Evolutionary conservation across 2,113 vertebrate species (phyloP), one percentile per base, ranked within the genome.

Genomic region (Hemibagrus wyckioides): DNA sequence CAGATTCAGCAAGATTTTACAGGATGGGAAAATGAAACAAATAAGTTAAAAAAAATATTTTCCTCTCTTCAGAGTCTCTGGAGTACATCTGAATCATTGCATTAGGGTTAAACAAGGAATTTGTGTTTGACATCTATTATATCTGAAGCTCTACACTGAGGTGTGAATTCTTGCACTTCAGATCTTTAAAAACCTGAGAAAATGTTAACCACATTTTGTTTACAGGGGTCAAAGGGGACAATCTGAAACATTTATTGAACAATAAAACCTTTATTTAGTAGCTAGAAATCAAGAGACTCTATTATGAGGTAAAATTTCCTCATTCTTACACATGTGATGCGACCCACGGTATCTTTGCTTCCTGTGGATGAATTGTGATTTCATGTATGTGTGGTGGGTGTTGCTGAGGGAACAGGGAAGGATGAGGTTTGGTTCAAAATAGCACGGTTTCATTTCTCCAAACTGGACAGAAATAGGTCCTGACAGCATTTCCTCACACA

Each of bases 1-100:
- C 56, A 85, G 90, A 91, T 90, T 92, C 89, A 81, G 65, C 17
- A 85, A 85, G 89, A 80, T 79, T 75, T 80, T 57, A 91, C 89
- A 86, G 61, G 13, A 88, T 87, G 9, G 86, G 44, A 59, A 77
- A 76, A 73, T 28, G 25, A 14, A 77, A 77, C 2, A 19, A 10
- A 30, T 54, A 33, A 30, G 8, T 57, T 9, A 57, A 33, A 80
- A 59, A n/a, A 54, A 30, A 21, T 54, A 33, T n/a, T 54, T 52
- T 79, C n/a, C 11, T 79, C 48, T 17, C 50, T 54, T 54, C 73
- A 76, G 73, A 50, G 21, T 79, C 33, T 65, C 30, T 89, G 87
- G 80, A 63, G 75, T 61, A 76, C 82, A 81, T 83, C 65, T 13
- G 25, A 23, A 91, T 65, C 61, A 6, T 6, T 13, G 17, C 30